Percentiles rank a stretch among this genome's conserved stretches.
Conservation (phyloP, 2,888 invertebrate genomes). For the Chymomyza fuscimana region DNA sequence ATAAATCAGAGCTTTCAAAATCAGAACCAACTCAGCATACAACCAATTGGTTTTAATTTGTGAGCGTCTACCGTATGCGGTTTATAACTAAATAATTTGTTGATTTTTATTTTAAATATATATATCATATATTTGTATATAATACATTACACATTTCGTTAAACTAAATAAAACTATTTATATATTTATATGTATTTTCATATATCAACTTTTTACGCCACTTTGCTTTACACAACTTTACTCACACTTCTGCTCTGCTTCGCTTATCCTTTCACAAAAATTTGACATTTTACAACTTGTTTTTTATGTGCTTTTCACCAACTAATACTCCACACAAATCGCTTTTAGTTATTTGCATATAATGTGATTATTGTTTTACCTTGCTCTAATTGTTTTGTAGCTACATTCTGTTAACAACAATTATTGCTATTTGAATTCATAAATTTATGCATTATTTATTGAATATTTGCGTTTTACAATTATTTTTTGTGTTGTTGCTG, state of each 20-base stretch:
- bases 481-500: slow-evolving; percentile 32
- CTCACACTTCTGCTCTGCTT: background rate
- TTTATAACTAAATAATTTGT: slow-evolving; percentile 70
- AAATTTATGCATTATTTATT: background rate
- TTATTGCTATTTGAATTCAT: slow-evolving; percentile 54
- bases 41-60: background rate
- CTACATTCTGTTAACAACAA: slow-evolving; percentile 63
- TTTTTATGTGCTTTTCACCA: background rate
- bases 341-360: slow-evolving; percentile 29
- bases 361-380: background rate
- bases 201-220: slow-evolving; percentile 38
- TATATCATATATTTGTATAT: slow-evolving; percentile 60
- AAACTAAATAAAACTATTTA: slow-evolving; percentile 67
- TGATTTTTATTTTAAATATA: slow-evolving; percentile 1
- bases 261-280: slow-evolving; percentile 20
- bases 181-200: slow-evolving; percentile 7
- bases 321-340: slow-evolving; percentile 32
- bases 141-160: slow-evolving; percentile 70
- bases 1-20: background rate
- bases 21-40: background rate
- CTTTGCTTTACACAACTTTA: slow-evolving; percentile 45
- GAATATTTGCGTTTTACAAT: slow-evolving; percentile 26
- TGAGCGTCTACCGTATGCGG: background rate
- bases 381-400: slow-evolving; percentile 23
- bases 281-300: slow-evolving; percentile 19